Evolutionary conservation across 2,113 vertebrate species (phyloP).

Genomic region (Phycodurus eques): DNA sequence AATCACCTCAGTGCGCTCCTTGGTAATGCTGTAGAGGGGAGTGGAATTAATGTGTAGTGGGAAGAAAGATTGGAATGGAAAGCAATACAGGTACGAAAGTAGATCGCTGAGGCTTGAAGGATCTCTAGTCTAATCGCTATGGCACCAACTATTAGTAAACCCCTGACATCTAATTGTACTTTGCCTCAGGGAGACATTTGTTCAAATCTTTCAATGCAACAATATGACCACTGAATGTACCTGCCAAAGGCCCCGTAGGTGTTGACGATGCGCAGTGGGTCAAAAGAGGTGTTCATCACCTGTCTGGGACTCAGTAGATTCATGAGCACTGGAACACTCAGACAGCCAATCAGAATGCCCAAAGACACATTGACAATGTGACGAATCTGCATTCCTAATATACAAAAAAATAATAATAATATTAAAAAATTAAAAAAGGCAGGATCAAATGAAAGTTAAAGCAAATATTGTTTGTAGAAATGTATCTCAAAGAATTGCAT

Average conservation of each 20-base stretch:
- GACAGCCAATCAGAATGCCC: constrained; percentile 80
- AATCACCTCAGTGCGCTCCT: constrained; percentile 90
- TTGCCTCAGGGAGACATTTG: neutral
- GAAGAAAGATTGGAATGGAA: neutral
- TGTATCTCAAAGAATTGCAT: neutral
- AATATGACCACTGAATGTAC: constrained; percentile 59
- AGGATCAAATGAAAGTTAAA: neutral
- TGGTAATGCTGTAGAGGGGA: constrained; percentile 80
- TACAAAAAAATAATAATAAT: neutral
- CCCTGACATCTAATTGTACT: neutral
- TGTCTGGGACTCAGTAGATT: constrained; percentile 87
- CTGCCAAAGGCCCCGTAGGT: constrained; percentile 96
- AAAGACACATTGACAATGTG: constrained; percentile 76
- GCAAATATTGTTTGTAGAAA: neutral
- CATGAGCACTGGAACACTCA: constrained; percentile 87
- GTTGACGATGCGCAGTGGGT: constrained; percentile 90
- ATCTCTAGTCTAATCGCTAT: neutral
- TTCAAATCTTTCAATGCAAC: neutral
- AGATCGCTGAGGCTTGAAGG: neutral
- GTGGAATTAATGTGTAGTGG: too few species aligned
- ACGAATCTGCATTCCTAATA: constrained; percentile 72
- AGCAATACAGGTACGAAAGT: neutral
- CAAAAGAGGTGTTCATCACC: constrained; percentile 94
- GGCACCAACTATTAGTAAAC: neutral
- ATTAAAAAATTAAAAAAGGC: neutral